Evolutionary conservation across 2,113 vertebrate genomes (phyloP).

Genomic region (Hyla sarda): DNA sequence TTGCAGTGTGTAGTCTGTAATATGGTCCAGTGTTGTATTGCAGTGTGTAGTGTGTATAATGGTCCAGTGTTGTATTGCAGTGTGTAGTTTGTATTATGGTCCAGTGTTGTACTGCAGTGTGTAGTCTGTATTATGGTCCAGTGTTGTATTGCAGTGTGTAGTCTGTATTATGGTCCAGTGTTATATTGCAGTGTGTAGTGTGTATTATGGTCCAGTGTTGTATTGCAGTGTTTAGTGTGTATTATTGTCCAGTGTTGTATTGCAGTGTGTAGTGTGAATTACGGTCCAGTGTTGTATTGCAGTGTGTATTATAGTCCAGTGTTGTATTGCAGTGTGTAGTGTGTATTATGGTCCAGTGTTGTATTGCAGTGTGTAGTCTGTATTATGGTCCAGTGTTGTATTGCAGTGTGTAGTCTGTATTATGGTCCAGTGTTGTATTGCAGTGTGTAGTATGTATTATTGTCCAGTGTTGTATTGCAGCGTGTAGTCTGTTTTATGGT

Average conservation of each 20-base stretch:
- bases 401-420: background rate
- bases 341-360: too few relatives aligned
- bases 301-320: too few relatives aligned
- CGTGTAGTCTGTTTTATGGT: background rate
- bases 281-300: background rate
- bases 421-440: background rate
- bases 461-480: background rate
- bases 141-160: background rate
- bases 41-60: background rate
- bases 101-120: too few relatives aligned
- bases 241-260: background rate
- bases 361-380: background rate
- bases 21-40: background rate
- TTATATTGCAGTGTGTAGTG: background rate
- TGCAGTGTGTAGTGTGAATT: background rate
- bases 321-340: too few relatives aligned
- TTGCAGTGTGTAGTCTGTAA: background rate
- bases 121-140: too few relatives aligned
- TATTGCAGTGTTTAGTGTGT: background rate
- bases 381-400: background rate
- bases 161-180: too few relatives aligned
- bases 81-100: background rate
- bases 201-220: background rate
- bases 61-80: background rate
- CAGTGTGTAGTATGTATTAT: background rate